Evolutionary conservation across 2,888 invertebrate genomes (phyloP).

Genomic region (Epirrhoe alternata): DNA sequence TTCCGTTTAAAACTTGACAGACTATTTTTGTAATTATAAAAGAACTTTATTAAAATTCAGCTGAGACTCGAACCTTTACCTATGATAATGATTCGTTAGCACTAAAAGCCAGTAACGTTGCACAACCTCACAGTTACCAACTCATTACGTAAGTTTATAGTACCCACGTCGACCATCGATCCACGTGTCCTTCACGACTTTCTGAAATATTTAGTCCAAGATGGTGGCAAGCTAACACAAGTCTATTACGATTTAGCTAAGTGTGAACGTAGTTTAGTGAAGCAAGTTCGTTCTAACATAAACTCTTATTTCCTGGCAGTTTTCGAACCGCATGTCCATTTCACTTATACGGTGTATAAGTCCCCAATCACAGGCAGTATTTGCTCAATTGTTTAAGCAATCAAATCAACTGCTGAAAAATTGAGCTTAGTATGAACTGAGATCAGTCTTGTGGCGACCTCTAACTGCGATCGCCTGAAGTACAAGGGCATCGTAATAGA

Average conservation of each 20-base stretch:
- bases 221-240: neutral
- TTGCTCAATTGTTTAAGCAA: too few relatives aligned
- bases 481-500: too few relatives aligned
- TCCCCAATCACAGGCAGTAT: too few relatives aligned
- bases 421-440: too few relatives aligned
- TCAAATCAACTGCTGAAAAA: too few relatives aligned
- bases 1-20: too few relatives aligned
- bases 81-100: neutral
- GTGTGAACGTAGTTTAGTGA: neutral
- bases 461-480: too few relatives aligned
- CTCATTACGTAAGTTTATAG: neutral
- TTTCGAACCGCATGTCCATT: too few relatives aligned
- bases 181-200: conserved; percentile 17
- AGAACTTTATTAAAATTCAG: neutral
- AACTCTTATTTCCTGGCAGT: too few relatives aligned
- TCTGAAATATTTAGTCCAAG: conserved; percentile 30
- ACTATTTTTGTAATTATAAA: neutral
- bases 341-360: too few relatives aligned
- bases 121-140: neutral
- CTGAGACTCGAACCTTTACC: neutral
- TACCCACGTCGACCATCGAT: conserved; percentile 20
- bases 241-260: neutral
- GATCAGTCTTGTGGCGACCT: too few relatives aligned
- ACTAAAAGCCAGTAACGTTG: conserved; percentile 1
- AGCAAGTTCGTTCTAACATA: too few relatives aligned